These are phyloP conservation scores for Parasteatoda lunata DNA, from an alignment of 2,888 invertebrate species.

Conservation along the genomic window DNA sequence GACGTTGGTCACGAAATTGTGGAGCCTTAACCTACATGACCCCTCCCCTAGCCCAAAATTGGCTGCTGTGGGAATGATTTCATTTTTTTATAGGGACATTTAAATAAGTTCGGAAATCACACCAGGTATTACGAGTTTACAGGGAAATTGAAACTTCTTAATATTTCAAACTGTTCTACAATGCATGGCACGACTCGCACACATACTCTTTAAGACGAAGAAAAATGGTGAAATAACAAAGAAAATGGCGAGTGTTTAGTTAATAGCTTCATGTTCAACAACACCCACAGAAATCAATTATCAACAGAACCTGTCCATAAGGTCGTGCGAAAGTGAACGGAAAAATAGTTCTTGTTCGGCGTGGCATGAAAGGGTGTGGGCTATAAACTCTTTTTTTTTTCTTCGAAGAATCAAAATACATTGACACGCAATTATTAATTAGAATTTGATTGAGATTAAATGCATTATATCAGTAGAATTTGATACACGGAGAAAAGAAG, in stretches of 20 bases:
- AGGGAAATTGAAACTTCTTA: background rate
- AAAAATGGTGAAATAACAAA: conserved; percentile 3
- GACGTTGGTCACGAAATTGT: too few relatives aligned
- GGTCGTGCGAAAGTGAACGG: conserved; percentile 15
- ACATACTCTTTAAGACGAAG: background rate
- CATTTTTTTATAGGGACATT: too few relatives aligned
- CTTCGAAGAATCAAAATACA: background rate
- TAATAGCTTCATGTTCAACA: conserved; percentile 29
- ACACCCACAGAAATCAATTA: conserved; percentile 47
- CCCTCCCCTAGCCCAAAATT: too few relatives aligned
- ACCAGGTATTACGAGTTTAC: too few relatives aligned
- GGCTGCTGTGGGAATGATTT: too few relatives aligned
- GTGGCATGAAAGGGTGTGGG: background rate
- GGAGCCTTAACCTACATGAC: too few relatives aligned
- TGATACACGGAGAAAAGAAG: too few relatives aligned
- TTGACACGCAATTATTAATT: too few relatives aligned
- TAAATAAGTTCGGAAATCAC: too few relatives aligned
- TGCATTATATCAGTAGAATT: too few relatives aligned
- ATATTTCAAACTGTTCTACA: background rate
- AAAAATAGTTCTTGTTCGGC: background rate
- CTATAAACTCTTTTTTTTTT: background rate
- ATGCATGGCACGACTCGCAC: background rate
- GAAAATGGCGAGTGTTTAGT: conserved; percentile 11
- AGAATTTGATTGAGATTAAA: too few relatives aligned
- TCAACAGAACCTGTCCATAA: conserved; percentile 12